A percentile compares a stretch with the other conserved stretches of the same genome.
Evolutionary conservation across 2,797 vertebrate genomes (phyloP).

Genomic region (Gastrophryne carolinensis): DNA sequence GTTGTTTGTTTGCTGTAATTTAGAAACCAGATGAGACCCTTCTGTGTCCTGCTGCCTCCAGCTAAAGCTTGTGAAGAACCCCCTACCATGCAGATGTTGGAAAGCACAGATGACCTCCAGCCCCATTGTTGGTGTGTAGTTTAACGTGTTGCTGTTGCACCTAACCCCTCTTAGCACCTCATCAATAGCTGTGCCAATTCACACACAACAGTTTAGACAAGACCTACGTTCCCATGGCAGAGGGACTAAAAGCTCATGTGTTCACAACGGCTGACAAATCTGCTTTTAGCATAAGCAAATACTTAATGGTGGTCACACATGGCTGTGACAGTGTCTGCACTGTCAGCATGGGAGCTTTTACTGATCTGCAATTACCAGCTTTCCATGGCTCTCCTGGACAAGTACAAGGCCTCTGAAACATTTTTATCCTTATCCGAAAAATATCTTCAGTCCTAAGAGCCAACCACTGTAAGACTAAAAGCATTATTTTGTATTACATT

Average conservation of each 20-base stretch:
- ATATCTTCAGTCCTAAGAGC: no score
- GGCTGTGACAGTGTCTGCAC: not conserved
- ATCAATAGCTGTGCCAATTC: constrained; percentile 37
- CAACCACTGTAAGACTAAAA: no score
- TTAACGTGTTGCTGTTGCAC: not conserved
- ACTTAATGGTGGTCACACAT: constrained; percentile 6
- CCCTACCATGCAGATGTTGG: constrained; percentile 2
- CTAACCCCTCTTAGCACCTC: constrained; percentile 29
- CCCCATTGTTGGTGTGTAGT: not conserved
- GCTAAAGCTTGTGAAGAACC: not conserved
- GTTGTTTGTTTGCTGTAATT: not conserved
- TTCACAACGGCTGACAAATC: not conserved
- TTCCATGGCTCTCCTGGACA: no score
- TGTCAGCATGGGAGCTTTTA: not conserved
- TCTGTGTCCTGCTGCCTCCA: not conserved
- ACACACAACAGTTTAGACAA: constrained; percentile 3
- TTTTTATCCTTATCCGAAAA: no score
- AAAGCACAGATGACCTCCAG: not conserved
- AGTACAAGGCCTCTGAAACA: no score
- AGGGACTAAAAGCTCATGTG: not conserved
- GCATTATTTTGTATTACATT: no score
- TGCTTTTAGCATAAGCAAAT: constrained; percentile 16
- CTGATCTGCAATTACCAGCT: not conserved
- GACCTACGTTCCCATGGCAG: constrained; percentile 17
- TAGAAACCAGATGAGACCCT: not conserved